Percentiles rank a stretch among this genome's conserved stretches.
Evolutionary conservation across 2,113 vertebrate species (phyloP).

Genomic region (Leucoraja erinaceus): DNA sequence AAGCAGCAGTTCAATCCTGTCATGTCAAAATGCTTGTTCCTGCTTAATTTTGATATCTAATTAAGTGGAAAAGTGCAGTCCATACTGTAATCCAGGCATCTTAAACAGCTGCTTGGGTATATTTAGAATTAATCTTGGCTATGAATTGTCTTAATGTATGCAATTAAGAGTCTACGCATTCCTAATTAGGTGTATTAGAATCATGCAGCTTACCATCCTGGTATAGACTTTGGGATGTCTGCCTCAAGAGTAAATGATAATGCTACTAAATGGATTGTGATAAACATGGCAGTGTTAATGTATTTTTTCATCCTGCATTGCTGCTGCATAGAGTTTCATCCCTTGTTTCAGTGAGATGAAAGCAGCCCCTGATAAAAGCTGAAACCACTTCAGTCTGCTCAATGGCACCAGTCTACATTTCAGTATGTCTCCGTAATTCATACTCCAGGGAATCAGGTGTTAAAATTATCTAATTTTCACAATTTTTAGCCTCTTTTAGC

Average conservation of each 20-base stretch:
- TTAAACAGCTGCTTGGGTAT: constrained; percentile 94
- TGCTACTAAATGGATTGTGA: constrained; percentile 54
- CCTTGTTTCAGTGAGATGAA: constrained; percentile 55
- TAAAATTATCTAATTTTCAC: constrained; percentile 34
- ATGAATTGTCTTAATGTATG: constrained; percentile 99
- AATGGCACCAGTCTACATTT: constrained; percentile 42
- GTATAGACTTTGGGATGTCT: constrained; percentile 47
- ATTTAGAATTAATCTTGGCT: constrained; percentile 99
- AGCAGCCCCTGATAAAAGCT: constrained; percentile 51
- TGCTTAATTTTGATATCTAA: constrained; percentile 91
- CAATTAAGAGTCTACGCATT: constrained; percentile 99
- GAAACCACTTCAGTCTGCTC: constrained; percentile 45
- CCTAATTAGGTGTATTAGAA: constrained; percentile 99
- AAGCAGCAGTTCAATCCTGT: constrained; percentile 73
- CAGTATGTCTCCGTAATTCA: constrained; percentile 35
- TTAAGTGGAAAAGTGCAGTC: constrained; percentile 92
- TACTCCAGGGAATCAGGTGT: constrained; percentile 25
- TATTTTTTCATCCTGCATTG: constrained; percentile 47
- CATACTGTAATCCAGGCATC: constrained; percentile 84
- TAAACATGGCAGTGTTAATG: constrained; percentile 48
- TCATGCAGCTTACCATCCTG: constrained; percentile 61
- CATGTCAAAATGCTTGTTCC: constrained; percentile 77
- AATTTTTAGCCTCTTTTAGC: background rate
- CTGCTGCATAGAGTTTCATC: constrained; percentile 44
- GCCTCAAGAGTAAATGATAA: constrained; percentile 48